Conservation (phyloP, 2,888 invertebrate species). For the Cosmia trapezina region DNA sequence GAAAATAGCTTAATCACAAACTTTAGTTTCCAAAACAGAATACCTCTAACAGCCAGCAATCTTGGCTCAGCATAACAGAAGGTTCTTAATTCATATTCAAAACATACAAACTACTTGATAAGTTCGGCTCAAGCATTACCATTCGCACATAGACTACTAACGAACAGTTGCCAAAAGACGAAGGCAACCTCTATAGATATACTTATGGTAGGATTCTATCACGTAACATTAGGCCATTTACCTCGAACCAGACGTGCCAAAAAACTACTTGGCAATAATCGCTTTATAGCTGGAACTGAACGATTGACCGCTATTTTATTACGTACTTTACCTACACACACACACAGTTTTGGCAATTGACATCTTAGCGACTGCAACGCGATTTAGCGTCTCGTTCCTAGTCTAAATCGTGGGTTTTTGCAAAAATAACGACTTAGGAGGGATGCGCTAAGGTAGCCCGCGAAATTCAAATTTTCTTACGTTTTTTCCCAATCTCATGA, state of each 20-base stretch:
- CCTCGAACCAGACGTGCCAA: constrained; percentile 58
- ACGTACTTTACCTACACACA: constrained; percentile 6
- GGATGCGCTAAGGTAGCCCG: too few species aligned
- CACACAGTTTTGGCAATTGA: constrained; percentile 14
- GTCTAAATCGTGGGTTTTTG: too few species aligned
- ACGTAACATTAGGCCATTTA: constrained; percentile 58
- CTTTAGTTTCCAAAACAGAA: constrained; percentile 5
- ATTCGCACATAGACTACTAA: constrained; percentile 41
- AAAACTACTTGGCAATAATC: constrained; percentile 59
- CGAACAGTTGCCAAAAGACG: constrained; percentile 61
- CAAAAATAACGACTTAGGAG: not conserved
- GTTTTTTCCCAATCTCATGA: too few species aligned
- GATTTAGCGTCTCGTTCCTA: not conserved
- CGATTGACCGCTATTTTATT: constrained; percentile 45
- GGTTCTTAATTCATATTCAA: constrained; percentile 48
- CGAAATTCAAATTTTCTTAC: too few species aligned
- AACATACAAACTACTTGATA: constrained; percentile 44
- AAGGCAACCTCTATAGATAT: constrained; percentile 31
- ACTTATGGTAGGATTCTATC: constrained; percentile 53
- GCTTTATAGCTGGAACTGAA: constrained; percentile 33
- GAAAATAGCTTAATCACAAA: constrained; percentile 5
- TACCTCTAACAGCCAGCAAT: not conserved
- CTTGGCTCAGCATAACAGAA: constrained; percentile 19
- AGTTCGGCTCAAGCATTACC: constrained; percentile 37
- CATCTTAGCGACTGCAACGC: constrained; percentile 1